Percentiles rank a stretch among this genome's conserved stretches.
Conservation (phyloP, 2,797 vertebrate genomes). For the Pseudocheirus occidentalis region DNA sequence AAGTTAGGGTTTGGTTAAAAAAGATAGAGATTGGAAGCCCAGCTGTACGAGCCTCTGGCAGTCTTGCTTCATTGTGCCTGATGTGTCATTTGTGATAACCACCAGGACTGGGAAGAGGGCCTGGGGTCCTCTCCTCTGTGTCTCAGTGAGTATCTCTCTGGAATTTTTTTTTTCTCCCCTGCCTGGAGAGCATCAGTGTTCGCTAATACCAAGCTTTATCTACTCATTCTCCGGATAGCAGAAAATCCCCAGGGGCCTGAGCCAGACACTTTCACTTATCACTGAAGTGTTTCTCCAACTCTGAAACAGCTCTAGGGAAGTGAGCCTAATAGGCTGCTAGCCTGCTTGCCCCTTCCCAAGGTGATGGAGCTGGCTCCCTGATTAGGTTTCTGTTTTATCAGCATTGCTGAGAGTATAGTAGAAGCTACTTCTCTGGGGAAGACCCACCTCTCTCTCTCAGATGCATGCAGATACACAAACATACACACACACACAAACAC, state of each 20-base stretch:
- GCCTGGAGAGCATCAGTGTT: not conserved
- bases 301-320: not conserved
- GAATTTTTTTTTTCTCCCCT: not conserved
- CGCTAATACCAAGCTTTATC: not conserved
- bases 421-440: rapidly evolving
- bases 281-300: not conserved
- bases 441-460: not conserved
- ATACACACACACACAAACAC: too few species aligned
- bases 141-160: rapidly evolving
- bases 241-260: not conserved
- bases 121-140: not conserved
- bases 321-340: rapidly evolving
- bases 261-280: not conserved
- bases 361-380: not conserved
- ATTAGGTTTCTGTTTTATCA: rapidly evolving
- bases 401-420: not conserved
- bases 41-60: not conserved
- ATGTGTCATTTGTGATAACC: not conserved
- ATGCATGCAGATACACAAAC: rapidly evolving
- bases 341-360: not conserved
- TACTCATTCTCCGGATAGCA: not conserved
- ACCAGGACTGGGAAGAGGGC: not conserved
- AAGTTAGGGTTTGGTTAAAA: not conserved
- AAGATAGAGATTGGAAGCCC: not conserved
- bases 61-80: conserved; percentile 2